A percentile compares a stretch with the other conserved stretches of the same genome.
Conservation (phyloP, 2,888 invertebrate genomes). For the Drosophila recens region DNA sequence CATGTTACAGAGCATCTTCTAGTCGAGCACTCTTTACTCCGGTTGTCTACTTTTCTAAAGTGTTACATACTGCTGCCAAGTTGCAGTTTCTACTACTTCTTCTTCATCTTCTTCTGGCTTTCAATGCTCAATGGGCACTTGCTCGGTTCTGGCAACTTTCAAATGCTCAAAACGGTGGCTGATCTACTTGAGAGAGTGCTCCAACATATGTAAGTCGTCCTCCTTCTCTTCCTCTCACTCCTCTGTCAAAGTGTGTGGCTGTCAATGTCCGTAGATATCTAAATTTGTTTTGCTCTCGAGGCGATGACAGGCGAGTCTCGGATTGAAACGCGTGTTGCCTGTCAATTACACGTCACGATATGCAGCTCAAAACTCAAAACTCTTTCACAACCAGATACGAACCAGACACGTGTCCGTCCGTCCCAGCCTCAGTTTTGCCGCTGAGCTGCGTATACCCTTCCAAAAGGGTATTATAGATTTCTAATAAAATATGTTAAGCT, state of each 20-base stretch:
- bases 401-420: slow-evolving; percentile 39
- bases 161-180: slow-evolving; percentile 38
- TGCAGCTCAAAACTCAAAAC: slow-evolving; percentile 61
- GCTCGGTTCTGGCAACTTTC: slow-evolving; percentile 36
- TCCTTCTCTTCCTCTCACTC: neutral
- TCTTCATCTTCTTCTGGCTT: neutral
- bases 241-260: slow-evolving; percentile 8
- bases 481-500: neutral
- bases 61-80: slow-evolving; percentile 16
- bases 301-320: slow-evolving; percentile 65
- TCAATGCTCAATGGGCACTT: slow-evolving; percentile 21
- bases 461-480: neutral
- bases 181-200: slow-evolving; percentile 39
- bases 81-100: slow-evolving; percentile 6
- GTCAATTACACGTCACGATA: slow-evolving; percentile 76
- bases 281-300: slow-evolving; percentile 72
- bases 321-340: slow-evolving; percentile 74
- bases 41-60: slow-evolving; percentile 7
- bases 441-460: slow-evolving; percentile 1
- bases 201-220: slow-evolving; percentile 6
- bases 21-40: slow-evolving; percentile 20
- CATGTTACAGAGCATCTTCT: slow-evolving; percentile 12
- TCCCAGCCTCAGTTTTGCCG: slow-evolving; percentile 15
- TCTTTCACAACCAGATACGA: slow-evolving; percentile 58
- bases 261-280: slow-evolving; percentile 56